A percentile compares a stretch with the other conserved stretches of the same genome.
Conservation (phyloP, 2,113 vertebrate genomes). For the rabbit (Oryctolagus cuniculus) region DNA sequence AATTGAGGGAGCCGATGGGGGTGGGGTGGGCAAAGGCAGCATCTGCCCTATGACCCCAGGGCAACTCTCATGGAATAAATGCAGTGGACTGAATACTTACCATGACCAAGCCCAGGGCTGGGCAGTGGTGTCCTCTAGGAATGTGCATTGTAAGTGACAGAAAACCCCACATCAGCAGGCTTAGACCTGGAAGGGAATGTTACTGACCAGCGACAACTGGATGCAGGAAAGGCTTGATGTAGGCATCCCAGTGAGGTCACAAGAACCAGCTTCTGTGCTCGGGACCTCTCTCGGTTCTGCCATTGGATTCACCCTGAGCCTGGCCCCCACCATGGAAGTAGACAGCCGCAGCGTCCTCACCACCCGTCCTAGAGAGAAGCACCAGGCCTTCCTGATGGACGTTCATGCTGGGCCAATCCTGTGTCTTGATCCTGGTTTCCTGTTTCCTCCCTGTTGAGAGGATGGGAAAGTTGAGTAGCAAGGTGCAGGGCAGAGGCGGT, state of each 20-base stretch:
- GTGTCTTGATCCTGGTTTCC: not conserved
- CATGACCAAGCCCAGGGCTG: not conserved
- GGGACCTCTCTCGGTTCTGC: not conserved
- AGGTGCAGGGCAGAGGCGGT: not conserved
- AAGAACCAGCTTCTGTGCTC: not conserved
- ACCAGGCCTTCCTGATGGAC: not conserved
- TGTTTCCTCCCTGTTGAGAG: accelerated
- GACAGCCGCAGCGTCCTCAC: not conserved
- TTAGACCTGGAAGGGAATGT: not conserved
- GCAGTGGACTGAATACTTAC: accelerated
- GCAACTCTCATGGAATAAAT: not conserved
- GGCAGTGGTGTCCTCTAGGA: not conserved
- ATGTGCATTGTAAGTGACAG: not conserved
- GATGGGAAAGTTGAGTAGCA: not conserved
- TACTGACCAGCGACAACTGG: not conserved
- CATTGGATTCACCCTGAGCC: not conserved
- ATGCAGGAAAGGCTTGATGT: not conserved
- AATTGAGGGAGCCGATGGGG: not conserved
- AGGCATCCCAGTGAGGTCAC: not conserved
- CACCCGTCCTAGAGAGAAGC: not conserved
- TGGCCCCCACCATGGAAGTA: not conserved
- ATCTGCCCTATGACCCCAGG: not conserved
- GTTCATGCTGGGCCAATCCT: not conserved
- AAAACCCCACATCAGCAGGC: not conserved
- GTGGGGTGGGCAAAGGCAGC: not conserved